Base-by-base conservation (phyloP, 2,888 invertebrate genomes). In the Drosophila meridiana region DNA sequence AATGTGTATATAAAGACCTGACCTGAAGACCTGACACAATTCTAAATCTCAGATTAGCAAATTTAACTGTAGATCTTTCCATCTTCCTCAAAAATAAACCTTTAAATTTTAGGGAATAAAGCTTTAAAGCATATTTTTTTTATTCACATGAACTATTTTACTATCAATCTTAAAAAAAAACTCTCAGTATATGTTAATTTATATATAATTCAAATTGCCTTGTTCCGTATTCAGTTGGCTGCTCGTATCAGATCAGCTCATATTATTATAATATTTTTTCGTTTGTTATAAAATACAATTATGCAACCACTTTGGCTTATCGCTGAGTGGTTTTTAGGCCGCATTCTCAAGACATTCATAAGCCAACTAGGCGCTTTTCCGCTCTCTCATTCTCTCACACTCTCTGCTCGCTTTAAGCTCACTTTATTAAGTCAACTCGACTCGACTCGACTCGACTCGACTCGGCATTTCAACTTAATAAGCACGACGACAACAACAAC, bases 401-500 rank as follows among this genome's bases (percentile, higher is more conserved):
- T 38, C 14, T n/a, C 45, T 11, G 9, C 32, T 3, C 42, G 69
- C 90, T 89, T 85, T 69, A 83, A 87, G 75, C 86, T 77, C 65
- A 89, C 80, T 89, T 85, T 85, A 89, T 85, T 85, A 89, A 89
- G 82, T 89, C 69, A 70, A 83, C 73, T 83, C 65, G 67, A 80
- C 73, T 76, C 73, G 61, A 67, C n/a, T 87, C 59, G 70, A 80
- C 68, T 82, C 75, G 59, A 56, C 82, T 82, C 62, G 47, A 50
- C 45, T 47, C 72, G 85, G 82, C 77, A 73, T 85, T 89, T 78
- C 67, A 85, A 74, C 83, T 89, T 89, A 85, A 89, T 85, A 85
- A 89, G 90, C 74, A 62, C 67, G 43, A 42, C 70, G 69, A 62
- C 69, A 80, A 42, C 69, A 72, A 59, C 72, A 80, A 61, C 82